Evolutionary conservation across 2,113 vertebrate species (phyloP).

Genomic region (Muntiacus muntjak): DNA sequence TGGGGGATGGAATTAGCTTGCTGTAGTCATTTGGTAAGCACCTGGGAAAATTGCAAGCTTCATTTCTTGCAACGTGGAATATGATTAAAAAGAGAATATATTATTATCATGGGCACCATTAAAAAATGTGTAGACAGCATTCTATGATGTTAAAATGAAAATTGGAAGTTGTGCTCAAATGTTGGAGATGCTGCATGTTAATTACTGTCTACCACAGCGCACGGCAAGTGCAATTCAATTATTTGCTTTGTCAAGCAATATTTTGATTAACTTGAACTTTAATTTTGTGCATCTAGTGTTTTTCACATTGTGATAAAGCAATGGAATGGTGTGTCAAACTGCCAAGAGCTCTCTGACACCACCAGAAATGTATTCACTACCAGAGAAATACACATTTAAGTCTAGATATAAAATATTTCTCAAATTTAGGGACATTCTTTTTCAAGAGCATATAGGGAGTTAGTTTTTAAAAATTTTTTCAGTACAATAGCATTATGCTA

Average conservation of each 20-base stretch:
- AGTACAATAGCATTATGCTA: not conserved
- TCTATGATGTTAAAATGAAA: conserved; percentile 91
- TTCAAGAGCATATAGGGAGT: not conserved
- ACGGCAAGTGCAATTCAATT: conserved; percentile 86
- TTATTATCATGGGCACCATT: conserved; percentile 98
- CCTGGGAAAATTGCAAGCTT: conserved; percentile 95
- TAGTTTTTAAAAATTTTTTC: not conserved
- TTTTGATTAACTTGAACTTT: conserved; percentile 85
- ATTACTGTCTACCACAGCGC: conserved; percentile 90
- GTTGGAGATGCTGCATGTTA: conserved; percentile 90
- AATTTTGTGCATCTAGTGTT: conserved; percentile 80
- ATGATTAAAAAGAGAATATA: conserved; percentile 98
- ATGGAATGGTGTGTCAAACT: not conserved
- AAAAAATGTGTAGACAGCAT: conserved; percentile 98
- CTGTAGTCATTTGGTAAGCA: conserved; percentile 91
- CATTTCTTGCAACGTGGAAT: conserved; percentile 90
- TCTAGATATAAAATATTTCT: not conserved
- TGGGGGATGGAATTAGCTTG: conserved; percentile 94
- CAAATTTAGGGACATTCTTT: conserved; percentile 32
- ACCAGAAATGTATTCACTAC: conserved; percentile 50
- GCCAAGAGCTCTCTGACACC: conserved; percentile 55
- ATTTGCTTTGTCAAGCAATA: conserved; percentile 88
- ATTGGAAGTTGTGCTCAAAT: conserved; percentile 93
- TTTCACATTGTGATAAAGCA: conserved; percentile 75
- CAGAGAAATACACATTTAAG: conserved; percentile 38